Evolutionary conservation across 2,113 vertebrate species (phyloP), one percentile per base, ranked within the genome.

Genomic region (Pavo muticus): DNA sequence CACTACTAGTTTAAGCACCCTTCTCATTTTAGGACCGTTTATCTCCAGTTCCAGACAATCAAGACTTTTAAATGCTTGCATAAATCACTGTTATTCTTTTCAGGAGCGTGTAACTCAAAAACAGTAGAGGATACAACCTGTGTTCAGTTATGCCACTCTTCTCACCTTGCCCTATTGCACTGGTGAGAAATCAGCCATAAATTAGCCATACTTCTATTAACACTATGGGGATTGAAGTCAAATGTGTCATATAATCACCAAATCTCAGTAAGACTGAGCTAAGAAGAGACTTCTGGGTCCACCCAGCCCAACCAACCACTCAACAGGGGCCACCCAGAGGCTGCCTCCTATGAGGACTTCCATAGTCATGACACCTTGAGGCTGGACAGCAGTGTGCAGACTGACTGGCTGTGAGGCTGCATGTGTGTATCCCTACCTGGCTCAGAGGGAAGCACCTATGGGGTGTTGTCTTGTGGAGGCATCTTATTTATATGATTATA

Each of bases 241-340:
- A 0, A 0, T 37, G 4, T 54, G 14, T n/a, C 30, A 19, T 37
- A 37, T 35, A 39, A 61, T 37, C 60, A 17, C 27, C 27, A 30
- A 54, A 54, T 30, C 52, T 54, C 27, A 54, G 52, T 54, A 30
- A 17, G 52, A 54, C 52, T 29, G 27, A 30, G 27, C 27, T 54
- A 54, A 27, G 52, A 30, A 54, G 52, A 54, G 27, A 54, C 27
- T 27, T 10, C 27, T 29, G 52, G 27, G 52, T 54, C 52, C 27
- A 10, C 27, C 14, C 27, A 30, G 27, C 27, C 15, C n/a, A 61
- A 61, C 35, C 35, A 24, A 14, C 23, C 24, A 6, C 35, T 39
- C 60, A 37, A 61, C 14, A 35, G 15, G 60, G 9, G 35, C 35
- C 18, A 25, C 23, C 35, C 23, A 61, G 35, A 61, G 35, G 23